These are phyloP conservation scores for Meriones unguiculatus DNA, from an alignment of 2,113 vertebrate genomes.

Conservation along the genomic window DNA sequence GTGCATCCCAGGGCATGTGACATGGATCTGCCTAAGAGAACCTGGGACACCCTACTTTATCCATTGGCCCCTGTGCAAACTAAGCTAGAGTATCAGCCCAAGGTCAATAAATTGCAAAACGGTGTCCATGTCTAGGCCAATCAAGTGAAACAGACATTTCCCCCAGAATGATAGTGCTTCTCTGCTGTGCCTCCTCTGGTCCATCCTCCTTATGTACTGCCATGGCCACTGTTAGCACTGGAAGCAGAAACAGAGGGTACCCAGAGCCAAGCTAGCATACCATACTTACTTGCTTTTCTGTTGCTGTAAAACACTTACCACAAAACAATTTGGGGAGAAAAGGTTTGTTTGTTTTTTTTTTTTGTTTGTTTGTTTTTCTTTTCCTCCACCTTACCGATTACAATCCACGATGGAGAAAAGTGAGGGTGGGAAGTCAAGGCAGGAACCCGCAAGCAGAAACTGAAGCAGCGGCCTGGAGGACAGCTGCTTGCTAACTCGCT, in stretches of 20 bases:
- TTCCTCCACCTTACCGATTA: too few species aligned
- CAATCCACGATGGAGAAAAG: neutral
- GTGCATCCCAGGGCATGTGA: neutral
- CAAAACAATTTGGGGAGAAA: neutral
- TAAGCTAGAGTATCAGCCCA: neutral
- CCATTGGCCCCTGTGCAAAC: neutral
- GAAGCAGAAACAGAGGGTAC: too few species aligned
- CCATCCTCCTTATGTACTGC: too few species aligned
- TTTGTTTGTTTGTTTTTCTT: neutral
- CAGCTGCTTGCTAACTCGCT: neutral
- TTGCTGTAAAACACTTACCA: neutral
- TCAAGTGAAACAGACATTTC: neutral
- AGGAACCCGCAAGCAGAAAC: neutral
- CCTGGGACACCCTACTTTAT: neutral
- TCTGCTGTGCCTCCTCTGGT: fast-evolving
- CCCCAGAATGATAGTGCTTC: neutral
- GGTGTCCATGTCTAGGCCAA: neutral
- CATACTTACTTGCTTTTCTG: neutral
- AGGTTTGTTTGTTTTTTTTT: neutral
- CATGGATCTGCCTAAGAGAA: neutral
- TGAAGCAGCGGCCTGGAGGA: neutral
- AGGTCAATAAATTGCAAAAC: neutral
- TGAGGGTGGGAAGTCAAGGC: neutral
- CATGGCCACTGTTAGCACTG: neutral
- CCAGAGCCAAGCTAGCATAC: fast-evolving